Percentiles rank a stretch among this genome's conserved stretches.
Conservation (phyloP, 1,140 invertebrate genomes). For the Manduca sexta region DNA sequence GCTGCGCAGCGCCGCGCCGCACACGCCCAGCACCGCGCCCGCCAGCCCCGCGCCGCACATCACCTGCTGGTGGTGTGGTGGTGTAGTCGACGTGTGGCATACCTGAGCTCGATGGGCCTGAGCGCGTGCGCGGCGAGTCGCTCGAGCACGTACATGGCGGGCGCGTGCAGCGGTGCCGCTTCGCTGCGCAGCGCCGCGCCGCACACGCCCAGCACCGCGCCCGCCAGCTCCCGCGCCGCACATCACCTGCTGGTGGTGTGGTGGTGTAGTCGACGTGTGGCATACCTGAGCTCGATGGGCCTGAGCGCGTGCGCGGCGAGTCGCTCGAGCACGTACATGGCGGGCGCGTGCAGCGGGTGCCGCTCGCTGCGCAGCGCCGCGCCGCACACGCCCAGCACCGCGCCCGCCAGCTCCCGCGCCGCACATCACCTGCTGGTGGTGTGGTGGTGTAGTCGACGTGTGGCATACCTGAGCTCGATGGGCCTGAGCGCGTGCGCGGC, state of each 20-base stretch:
- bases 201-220: not conserved
- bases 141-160: slow-evolving; percentile 79
- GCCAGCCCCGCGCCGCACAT: slow-evolving; percentile 85
- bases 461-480: no score
- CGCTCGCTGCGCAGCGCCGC: slow-evolving; percentile 78
- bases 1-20: slow-evolving; percentile 74
- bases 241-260: slow-evolving; percentile 95
- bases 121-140: slow-evolving; percentile 90
- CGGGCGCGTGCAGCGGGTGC: slow-evolving; percentile 74
- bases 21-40: not conserved
- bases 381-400: not conserved
- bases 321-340: slow-evolving; percentile 78
- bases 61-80: slow-evolving; percentile 92
- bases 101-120: slow-evolving; percentile 66
- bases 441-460: slow-evolving; percentile 20
- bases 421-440: slow-evolving; percentile 97
- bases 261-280: no score
- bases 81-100: no score
- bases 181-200: slow-evolving; percentile 77
- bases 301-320: slow-evolving; percentile 93
- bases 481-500: slow-evolving; percentile 89
- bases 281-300: no score
- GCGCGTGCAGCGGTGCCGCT: slow-evolving; percentile 69
- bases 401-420: slow-evolving; percentile 79
- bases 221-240: slow-evolving; percentile 83